Evolutionary conservation across 2,113 vertebrate species (phyloP), one percentile per base, ranked within the genome.

Genomic region (Junco hyemalis): DNA sequence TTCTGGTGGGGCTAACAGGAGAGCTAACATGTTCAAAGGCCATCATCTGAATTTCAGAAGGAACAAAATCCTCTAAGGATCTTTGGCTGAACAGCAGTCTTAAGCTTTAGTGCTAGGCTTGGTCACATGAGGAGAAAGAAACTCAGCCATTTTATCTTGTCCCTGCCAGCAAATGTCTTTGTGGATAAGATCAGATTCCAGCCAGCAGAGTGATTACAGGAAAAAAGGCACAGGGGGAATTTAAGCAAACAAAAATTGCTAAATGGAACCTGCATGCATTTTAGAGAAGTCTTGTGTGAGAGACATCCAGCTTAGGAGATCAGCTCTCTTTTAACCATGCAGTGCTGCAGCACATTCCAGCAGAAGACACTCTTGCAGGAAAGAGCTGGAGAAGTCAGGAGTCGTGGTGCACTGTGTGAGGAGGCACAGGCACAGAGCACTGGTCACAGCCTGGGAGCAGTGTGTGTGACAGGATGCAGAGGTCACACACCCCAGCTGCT

Each of bases 111-210:
- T 45, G 42, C 42, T 73, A 70, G 50, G 50, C 83, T 90, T 26
- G 12, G 38, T 57, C 66, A 90, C 13, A 36, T 2, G 31, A 74
- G 26, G 33, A 76, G 61, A 74, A 92, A 88, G 48, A 40, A 76
- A 71, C 38, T 78, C 12, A 20, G 57, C 80, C 56, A 60, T 50
- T 95, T 66, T 63, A 77, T 88, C 85, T 94, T 93, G 65, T 77
- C 80, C 71, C 82, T 92, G 80, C 59, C 85, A 95, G 88, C 73
- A 92, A 91, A 88, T 42, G 70, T 90, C 95, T 95, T 88, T 61
- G 38, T 82, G 54, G 38, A 51, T 92, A 94, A 94, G 72, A 91
- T 90, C 79, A 88, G 80, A 80, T 28, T 79, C 42, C 50, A 95
- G 81, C 47, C 54, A 94, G 47, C 50, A 83, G 63, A 74, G 15